Evolutionary conservation across 2,888 invertebrate species (phyloP), one percentile per base, ranked within the genome.

Genomic region (Sphecodes monilicornis): DNA sequence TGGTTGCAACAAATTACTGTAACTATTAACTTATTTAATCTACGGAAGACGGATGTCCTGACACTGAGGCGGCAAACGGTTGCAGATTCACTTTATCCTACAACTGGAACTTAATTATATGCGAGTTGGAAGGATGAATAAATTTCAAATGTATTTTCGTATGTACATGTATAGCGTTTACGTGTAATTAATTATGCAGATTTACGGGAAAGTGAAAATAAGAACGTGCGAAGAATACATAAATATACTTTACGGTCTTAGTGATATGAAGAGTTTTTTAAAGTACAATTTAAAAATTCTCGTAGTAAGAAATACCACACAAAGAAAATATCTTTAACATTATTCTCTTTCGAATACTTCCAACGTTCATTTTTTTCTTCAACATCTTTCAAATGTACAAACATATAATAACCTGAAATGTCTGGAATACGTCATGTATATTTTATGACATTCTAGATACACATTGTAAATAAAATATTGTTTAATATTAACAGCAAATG

Each of bases 1-100:
- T 1, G 10, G 18, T 64, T 32, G 64, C 32, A 64, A 64, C 18
- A 64, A 64, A 64, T 72, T 70, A 41, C 32, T 32, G 32, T 64
- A 64, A 64, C 64, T 64, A 64, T 64, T 64, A 64, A 64, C 29
- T 64, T 32, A 32, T 64, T 64, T 64, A 64, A 64, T 18, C 32
- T 8, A 64, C 18, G 64, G 64, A 32, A 16, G 64, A 32, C 64
- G 32, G 64, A 32, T 8, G 64, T 22, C 32, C 64, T 22, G 64
- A 64, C 29, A 64, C 18, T 32, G 10, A 64, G 3, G 32, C 32
- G 32, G 64, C 32, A 64, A 64, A 32, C 64, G 32, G 64, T 32
- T 22, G 64, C 32, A 22, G 32, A 32, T 18, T 64, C 32, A 32
- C 18, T 64, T 32, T 64, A 32, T 10, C 32, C 29, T 18, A 32